Evolutionary conservation across 1,140 invertebrate genomes (phyloP).

Genomic region (Apocrypta bakeri): DNA sequence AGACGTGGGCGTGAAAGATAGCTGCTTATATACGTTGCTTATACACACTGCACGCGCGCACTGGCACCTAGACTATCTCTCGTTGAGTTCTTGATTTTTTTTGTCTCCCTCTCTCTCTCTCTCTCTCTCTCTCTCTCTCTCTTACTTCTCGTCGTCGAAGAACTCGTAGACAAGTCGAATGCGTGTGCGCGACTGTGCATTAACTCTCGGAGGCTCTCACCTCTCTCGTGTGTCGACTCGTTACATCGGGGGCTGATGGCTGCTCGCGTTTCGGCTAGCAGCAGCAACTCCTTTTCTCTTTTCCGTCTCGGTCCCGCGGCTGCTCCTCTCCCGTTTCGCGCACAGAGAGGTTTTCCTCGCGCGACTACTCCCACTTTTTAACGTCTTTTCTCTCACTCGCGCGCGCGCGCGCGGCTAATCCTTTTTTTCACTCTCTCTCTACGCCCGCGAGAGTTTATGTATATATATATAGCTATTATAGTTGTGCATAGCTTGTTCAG

Average conservation of each 20-base stretch:
- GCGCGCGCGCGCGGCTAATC: slow-evolving; percentile 13
- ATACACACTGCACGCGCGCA: neutral
- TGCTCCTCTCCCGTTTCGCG: neutral
- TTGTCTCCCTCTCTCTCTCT: neutral
- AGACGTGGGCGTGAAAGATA: slow-evolving; percentile 8
- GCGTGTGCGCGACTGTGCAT: neutral
- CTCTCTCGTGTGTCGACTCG: slow-evolving; percentile 34
- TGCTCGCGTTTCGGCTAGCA: neutral
- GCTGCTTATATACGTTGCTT: neutral
- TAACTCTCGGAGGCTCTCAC: neutral
- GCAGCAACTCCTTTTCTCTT: slow-evolving; percentile 39
- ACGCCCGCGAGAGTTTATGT: neutral
- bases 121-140: neutral
- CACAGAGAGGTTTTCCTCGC: slow-evolving; percentile 22
- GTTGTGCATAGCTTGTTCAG: neutral
- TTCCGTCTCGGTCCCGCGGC: neutral
- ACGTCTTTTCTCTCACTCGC: slow-evolving; percentile 41
- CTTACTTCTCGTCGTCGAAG: neutral
- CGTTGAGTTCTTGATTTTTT: neutral
- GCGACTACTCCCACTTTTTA: slow-evolving; percentile 52
- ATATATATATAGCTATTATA: neutral
- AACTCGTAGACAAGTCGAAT: neutral
- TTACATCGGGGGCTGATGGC: neutral
- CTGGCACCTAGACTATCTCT: too few relatives aligned
- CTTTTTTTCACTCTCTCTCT: slow-evolving; percentile 1